Percentiles rank a stretch among this genome's conserved stretches.
phyloP scores from a whole-genome alignment of 2,113 vertebrate species.

The Thermophis baileyi region DNA sequence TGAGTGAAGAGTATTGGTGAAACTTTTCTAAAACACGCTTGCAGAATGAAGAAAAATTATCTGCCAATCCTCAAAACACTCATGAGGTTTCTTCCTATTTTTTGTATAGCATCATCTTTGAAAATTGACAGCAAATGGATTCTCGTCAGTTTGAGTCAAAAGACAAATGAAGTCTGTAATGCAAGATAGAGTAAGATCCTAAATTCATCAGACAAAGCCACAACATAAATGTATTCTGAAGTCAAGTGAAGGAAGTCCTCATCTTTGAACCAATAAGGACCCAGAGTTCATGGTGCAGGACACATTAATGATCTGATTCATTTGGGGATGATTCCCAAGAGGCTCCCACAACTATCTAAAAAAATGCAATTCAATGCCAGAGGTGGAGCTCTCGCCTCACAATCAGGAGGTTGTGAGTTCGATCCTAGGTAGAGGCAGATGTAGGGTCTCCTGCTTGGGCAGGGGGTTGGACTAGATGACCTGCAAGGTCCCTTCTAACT shows the following conservation, averaged over 20 bases:
- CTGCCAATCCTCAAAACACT: neutral
- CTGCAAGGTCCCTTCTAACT: too few relatives aligned
- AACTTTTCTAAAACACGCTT: neutral
- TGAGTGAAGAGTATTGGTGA: neutral
- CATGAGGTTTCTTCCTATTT: neutral
- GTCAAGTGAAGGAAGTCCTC: neutral
- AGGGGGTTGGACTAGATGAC: too few relatives aligned
- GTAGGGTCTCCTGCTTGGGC: too few relatives aligned
- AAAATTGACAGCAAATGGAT: neutral
- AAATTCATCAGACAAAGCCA: neutral
- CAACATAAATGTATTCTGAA: neutral
- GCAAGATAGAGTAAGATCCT: neutral
- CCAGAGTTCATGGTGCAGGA: neutral
- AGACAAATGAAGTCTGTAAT: neutral
- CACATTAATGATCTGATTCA: neutral
- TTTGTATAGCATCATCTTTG: neutral
- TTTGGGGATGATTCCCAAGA: neutral
- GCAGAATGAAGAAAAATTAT: neutral
- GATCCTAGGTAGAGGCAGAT: too few relatives aligned
- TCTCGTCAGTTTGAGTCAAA: neutral
- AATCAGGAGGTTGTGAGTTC: too few relatives aligned
- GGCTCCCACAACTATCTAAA: neutral
- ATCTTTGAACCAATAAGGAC: neutral
- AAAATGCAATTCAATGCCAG: neutral
- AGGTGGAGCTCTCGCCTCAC: too few relatives aligned